Conservation (phyloP, 2,113 vertebrate species). For the Falco punctatus region DNA sequence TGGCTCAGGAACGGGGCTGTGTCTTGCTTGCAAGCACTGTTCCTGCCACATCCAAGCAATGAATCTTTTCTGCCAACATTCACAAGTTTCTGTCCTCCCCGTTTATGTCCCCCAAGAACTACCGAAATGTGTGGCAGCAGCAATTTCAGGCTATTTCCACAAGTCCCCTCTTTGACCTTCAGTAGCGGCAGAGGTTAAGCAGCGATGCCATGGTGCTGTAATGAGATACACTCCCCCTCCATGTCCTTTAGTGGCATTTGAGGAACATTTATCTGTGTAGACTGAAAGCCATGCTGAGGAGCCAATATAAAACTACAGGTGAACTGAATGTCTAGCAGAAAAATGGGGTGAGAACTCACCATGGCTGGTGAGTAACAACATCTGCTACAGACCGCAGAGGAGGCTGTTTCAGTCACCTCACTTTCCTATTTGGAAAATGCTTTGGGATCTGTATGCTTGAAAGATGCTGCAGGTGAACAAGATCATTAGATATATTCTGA, state of each 20-base stretch:
- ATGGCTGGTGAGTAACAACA: neutral
- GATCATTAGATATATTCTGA: neutral
- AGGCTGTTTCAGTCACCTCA: neutral
- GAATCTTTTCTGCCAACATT: neutral
- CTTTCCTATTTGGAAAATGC: neutral
- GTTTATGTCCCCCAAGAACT: neutral
- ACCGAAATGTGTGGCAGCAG: neutral
- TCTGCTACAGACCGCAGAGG: neutral
- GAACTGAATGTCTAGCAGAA: neutral
- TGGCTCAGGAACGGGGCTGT: neutral
- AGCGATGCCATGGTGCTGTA: neutral
- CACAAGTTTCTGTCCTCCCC: neutral
- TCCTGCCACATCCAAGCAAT: neutral
- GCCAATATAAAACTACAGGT: neutral
- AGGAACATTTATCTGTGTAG: neutral
- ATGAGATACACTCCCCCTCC: neutral
- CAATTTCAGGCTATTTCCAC: neutral
- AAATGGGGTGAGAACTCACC: neutral
- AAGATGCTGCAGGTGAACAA: neutral
- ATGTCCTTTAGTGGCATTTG: neutral
- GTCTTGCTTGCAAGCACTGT: neutral
- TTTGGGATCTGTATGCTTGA: neutral
- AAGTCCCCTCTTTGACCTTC: neutral
- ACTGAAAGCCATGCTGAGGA: neutral
- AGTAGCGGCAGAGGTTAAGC: neutral